phyloP scores from a whole-genome alignment of 1,140 invertebrate genomes.

The Diorhabda carinulata region DNA sequence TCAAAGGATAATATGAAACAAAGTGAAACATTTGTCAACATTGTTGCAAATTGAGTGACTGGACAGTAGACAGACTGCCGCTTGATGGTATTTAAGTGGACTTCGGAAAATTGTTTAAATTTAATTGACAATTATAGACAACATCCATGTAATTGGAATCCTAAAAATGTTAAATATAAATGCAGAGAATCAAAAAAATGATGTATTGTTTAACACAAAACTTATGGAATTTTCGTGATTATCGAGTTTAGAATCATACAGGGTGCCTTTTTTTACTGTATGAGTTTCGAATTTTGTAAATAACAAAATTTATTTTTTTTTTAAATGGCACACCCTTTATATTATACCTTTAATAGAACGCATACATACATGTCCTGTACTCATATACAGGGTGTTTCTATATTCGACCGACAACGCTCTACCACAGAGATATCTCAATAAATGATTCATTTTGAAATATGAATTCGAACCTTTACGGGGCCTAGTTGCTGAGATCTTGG shows the following conservation, averaged over 20 bases:
- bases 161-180: background rate
- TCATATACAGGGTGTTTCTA: too few relatives aligned
- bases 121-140: background rate
- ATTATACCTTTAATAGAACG: too few relatives aligned
- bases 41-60: background rate
- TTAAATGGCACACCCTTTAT: background rate
- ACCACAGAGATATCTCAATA: too few relatives aligned
- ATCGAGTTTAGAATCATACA: background rate
- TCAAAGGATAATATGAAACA: too few relatives aligned
- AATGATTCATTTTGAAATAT: too few relatives aligned
- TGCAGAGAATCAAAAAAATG: background rate
- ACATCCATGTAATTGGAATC: background rate
- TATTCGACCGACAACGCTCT: too few relatives aligned
- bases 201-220: background rate
- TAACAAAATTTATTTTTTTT: background rate
- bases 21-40: too few relatives aligned
- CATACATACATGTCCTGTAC: too few relatives aligned
- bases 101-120: background rate
- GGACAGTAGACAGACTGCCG: background rate
- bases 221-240: background rate
- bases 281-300: too few relatives aligned
- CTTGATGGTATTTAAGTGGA: background rate
- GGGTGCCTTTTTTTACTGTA: too few relatives aligned
- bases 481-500: too few relatives aligned
- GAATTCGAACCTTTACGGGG: too few relatives aligned